Percentiles rank a stretch among this genome's conserved stretches.
Evolutionary conservation across 2,113 vertebrate species (phyloP).

Genomic region (Anhinga rufa): DNA sequence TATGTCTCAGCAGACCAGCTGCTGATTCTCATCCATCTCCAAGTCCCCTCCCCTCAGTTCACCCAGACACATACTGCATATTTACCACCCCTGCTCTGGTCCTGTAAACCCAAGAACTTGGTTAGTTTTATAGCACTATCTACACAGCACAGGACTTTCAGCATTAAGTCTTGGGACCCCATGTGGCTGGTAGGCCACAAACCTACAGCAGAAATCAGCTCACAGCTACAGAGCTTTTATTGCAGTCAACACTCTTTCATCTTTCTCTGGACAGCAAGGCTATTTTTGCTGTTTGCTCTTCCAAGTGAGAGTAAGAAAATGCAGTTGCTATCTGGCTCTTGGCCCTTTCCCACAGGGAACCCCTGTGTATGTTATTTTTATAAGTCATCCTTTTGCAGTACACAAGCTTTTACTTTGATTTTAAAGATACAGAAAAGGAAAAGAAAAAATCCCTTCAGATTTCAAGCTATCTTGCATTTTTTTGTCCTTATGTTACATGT

Average conservation of each 20-base stretch:
- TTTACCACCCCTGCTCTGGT: neutral
- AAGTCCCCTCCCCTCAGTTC: neutral
- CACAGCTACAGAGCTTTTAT: neutral
- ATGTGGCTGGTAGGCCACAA: neutral
- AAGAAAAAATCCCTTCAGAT: neutral
- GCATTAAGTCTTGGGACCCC: neutral
- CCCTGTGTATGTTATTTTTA: neutral
- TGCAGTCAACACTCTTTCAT: neutral
- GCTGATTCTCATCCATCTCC: neutral
- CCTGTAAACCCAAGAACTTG: neutral
- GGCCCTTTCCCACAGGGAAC: neutral
- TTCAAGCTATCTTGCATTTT: neutral
- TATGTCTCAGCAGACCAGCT: neutral
- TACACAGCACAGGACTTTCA: neutral
- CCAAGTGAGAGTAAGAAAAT: neutral
- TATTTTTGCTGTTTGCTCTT: constrained; percentile 19
- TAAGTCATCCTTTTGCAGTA: neutral
- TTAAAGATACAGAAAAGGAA: neutral
- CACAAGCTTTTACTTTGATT: neutral
- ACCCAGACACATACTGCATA: neutral
- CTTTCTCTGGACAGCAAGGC: neutral
- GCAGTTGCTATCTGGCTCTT: neutral
- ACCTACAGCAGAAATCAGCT: neutral
- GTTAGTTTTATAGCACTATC: neutral
- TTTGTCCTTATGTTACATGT: neutral